phyloP scores from a whole-genome alignment of 35 echinoderm and acorn worm genomes.

The Patiria miniata region DNA sequence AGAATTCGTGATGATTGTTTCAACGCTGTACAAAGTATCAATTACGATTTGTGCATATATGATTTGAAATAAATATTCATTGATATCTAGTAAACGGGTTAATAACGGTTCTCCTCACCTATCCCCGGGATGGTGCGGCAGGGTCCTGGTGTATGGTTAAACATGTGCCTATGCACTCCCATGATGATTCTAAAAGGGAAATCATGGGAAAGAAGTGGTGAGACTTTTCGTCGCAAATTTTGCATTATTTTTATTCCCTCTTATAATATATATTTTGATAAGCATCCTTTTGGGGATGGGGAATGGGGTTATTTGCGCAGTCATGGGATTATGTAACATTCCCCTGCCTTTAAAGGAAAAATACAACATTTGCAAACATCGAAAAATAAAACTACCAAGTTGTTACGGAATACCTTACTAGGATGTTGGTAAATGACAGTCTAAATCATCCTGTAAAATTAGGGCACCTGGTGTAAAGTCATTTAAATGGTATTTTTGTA shows the following conservation, averaged over 20 bases:
- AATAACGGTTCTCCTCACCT: not conserved
- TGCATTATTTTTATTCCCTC: not conserved
- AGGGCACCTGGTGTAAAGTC: no score
- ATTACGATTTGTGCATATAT: not conserved
- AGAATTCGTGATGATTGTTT: not conserved
- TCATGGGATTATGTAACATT: not conserved
- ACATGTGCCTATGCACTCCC: constrained; percentile 32
- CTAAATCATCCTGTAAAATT: no score
- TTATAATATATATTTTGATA: not conserved
- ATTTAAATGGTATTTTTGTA: no score
- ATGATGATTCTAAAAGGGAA: not conserved
- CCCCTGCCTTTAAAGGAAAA: not conserved
- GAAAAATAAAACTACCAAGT: no score
- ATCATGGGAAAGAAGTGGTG: not conserved
- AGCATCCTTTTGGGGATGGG: not conserved
- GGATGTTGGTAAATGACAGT: no score
- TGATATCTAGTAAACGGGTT: not conserved
- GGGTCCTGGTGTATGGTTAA: constrained; percentile 51
- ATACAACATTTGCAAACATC: not conserved
- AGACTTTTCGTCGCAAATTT: no score
- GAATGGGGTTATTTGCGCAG: not conserved
- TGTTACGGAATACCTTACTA: no score
- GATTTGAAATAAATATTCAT: not conserved
- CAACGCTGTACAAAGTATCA: not conserved
- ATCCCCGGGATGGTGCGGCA: constrained; percentile 34